Evolutionary conservation across 2,113 vertebrate genomes (phyloP).

Genomic region (Toxotes chatareus): DNA sequence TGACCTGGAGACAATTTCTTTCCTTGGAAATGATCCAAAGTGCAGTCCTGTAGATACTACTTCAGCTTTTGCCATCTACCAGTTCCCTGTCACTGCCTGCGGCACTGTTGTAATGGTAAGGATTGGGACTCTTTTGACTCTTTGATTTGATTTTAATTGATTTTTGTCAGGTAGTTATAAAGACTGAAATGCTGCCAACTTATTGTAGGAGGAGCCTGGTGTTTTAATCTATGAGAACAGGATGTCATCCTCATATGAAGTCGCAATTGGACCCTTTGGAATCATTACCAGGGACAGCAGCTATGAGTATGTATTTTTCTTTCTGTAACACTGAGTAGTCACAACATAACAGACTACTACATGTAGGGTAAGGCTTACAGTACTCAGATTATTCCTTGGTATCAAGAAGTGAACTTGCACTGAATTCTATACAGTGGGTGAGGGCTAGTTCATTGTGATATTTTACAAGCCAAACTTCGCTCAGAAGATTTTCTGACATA

Average conservation of each 20-base stretch:
- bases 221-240: constrained; percentile 77
- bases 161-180: neutral
- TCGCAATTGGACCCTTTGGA: constrained; percentile 62
- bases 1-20: constrained; percentile 54
- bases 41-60: constrained; percentile 57
- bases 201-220: constrained; percentile 68
- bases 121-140: neutral
- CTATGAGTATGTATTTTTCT: constrained; percentile 67
- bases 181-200: neutral
- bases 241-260: constrained; percentile 72
- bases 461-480: neutral
- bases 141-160: neutral
- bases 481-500: neutral
- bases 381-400: neutral
- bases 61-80: constrained; percentile 73
- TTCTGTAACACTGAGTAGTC: neutral
- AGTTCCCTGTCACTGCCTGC: constrained; percentile 75
- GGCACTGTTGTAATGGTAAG: constrained; percentile 68
- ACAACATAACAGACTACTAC: neutral
- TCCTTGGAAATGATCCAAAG: constrained; percentile 11
- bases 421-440: neutral
- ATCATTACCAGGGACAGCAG: constrained; percentile 78
- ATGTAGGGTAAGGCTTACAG: neutral
- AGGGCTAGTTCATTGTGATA: neutral
- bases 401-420: neutral